Base-by-base conservation (phyloP, 2,113 vertebrate genomes). In the Okapia johnstoni region DNA sequence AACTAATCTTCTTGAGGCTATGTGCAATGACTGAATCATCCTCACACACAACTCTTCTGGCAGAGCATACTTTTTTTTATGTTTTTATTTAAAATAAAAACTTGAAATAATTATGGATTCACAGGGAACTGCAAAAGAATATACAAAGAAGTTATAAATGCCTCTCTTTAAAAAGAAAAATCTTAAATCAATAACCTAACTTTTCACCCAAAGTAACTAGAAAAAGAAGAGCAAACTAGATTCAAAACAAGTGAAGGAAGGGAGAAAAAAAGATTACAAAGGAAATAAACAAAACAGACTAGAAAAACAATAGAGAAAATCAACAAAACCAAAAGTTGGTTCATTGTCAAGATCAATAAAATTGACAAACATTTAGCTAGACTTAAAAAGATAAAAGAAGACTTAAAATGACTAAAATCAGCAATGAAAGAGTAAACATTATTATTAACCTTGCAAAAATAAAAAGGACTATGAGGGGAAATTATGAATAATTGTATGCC, bases 211-310 rank as follows among this genome's bases (percentile, higher is more conserved):
- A 88, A 92, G 43, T 88, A 91, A 92, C 46, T 63, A 55, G 50
- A 88, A 84, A 88, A 90, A 79, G 40, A 77, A 96, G 33, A 88
- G 33, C 61, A 88, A 92, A 88, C 73, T 61, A 87, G 58, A 81
- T 61, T 55, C 73, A 66, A 88, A 84, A 40, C 33, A 88, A 63
- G 16, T 17, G 3, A 76, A 90, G 79, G 36, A 26, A 88, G n/a
- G 7, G 26, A 30, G 6, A 36, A 30, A 25, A 36, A 26, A 43
- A 17, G n/a, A 86, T 54, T 81, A 54, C 70, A 60, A 36, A 81
- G 43, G 26, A 90, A 84, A 86, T 70, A 70, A 85, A 79, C 88
- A 48, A 93, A 79, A 60, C n/a, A 93, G 30, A 94, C 58, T 70
- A 54, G 60, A 58, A 70, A 90, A 85, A 58, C 80, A 94, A n/a